A percentile compares a stretch with the other conserved stretches of the same genome.
These are phyloP conservation scores for Ridgeia piscesae DNA, from an alignment of 1,140 invertebrate species.

Conservation along the genomic window DNA sequence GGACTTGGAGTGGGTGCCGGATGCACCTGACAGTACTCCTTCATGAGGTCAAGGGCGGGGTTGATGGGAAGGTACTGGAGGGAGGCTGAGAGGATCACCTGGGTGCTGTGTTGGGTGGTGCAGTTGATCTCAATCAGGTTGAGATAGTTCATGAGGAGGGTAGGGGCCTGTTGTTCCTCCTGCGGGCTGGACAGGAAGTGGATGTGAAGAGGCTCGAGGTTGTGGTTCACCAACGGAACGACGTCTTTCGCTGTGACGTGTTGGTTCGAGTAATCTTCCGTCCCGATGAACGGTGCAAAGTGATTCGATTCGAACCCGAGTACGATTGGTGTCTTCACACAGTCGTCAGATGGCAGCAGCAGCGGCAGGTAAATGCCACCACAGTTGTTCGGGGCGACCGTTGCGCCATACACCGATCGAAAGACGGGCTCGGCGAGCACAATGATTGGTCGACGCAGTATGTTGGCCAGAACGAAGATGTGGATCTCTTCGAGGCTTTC, in stretches of 20 bases:
- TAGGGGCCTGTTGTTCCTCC: slow-evolving; percentile 40
- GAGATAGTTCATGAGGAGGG: slow-evolving; percentile 43
- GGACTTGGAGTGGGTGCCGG: background rate
- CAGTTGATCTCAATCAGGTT: slow-evolving; percentile 39
- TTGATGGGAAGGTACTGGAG: background rate
- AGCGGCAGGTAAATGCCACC: slow-evolving; percentile 85
- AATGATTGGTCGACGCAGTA: slow-evolving; percentile 79
- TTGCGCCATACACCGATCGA: slow-evolving; percentile 62
- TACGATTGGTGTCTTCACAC: slow-evolving; percentile 62
- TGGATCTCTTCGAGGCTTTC: slow-evolving; percentile 82
- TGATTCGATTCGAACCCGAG: slow-evolving; percentile 84
- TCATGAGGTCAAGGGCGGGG: background rate
- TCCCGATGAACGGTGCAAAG: slow-evolving; percentile 73
- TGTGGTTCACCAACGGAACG: slow-evolving; percentile 40
- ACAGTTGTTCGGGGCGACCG: slow-evolving; percentile 81
- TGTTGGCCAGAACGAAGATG: slow-evolving; percentile 79
- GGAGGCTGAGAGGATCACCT: background rate
- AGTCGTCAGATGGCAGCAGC: slow-evolving; percentile 68
- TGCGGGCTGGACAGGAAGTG: slow-evolving; percentile 38
- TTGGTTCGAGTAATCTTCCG: slow-evolving; percentile 26
- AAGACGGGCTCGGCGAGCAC: slow-evolving; percentile 82
- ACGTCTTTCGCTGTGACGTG: background rate
- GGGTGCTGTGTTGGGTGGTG: slow-evolving; percentile 23
- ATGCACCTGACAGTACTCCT: background rate
- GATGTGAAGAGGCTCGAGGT: slow-evolving; percentile 37